Evolutionary conservation across 2,888 invertebrate genomes (phyloP), one percentile per base, ranked within the genome.

Genomic region (Alitta virens): DNA sequence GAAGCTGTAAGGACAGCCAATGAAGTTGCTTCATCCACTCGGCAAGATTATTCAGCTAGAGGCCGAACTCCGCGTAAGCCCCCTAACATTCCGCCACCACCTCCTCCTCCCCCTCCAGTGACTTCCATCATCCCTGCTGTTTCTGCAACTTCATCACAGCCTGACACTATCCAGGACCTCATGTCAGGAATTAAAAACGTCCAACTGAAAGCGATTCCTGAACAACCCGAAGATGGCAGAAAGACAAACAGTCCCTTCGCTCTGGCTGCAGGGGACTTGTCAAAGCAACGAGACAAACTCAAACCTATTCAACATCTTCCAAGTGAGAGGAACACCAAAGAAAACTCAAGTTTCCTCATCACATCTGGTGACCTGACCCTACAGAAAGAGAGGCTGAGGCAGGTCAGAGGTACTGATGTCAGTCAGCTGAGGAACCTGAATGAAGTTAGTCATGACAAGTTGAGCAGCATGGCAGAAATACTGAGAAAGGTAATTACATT

Each of bases 401-500:
- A 76, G 7, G 72, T 70, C 42, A 66, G 67, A 1, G 66, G 63
- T 42, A 72, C 73, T 5, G 74, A 76, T 50, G 74, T 74, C 0
- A 67, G 68, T 49, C 74, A 76, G 62, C 67, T 74, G 40, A 61
- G 65, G 51, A 71, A 74, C 38, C 66, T 74, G 5, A 69, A 67
- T 27, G 52, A 65, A 23, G 69, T 71, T 9, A 69, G 71, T 38
- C 63, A 68, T 52, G 70, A 71, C 43, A 65, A 70, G 14, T 65
- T 74, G 5, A 65, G 65, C 1, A 72, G 74, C 23, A 72, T 78
- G 21, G 75, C 75, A 23, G 75, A 72, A 38, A 73, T 77, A 33
- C 70, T 78, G 24, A 75, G 70, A 64, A 73, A 73, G 75, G 78
- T 77, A 62, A 46, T 7, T n/a, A n/a, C 12, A 33, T 33, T 33